phyloP scores from a whole-genome alignment of 2,888 invertebrate species.

The Pammene aurita region DNA sequence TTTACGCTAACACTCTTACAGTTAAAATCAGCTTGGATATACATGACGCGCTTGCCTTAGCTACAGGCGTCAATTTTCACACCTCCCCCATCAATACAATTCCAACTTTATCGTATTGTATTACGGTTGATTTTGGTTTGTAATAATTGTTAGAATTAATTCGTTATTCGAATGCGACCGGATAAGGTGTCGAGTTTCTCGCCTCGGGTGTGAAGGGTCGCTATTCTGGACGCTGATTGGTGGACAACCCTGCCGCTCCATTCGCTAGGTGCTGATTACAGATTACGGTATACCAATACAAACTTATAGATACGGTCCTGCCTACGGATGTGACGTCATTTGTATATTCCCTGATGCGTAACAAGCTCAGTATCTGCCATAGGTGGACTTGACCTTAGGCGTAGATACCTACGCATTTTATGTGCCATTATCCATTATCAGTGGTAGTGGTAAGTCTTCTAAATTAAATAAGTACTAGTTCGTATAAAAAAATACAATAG shows the following conservation, averaged over 20 bases:
- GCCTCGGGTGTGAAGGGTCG: slow-evolving; percentile 81
- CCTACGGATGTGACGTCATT: background rate
- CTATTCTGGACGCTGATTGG: slow-evolving; percentile 66
- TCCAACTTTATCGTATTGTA: slow-evolving; percentile 29
- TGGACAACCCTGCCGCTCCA: slow-evolving; percentile 50
- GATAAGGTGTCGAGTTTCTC: slow-evolving; percentile 78
- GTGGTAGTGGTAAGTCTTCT: no score
- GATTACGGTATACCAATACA: slow-evolving; percentile 44
- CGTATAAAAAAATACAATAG: no score
- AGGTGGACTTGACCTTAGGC: no score
- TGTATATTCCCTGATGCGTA: no score
- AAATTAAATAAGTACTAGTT: no score
- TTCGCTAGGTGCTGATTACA: slow-evolving; percentile 65
- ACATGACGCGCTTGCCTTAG: slow-evolving; percentile 47
- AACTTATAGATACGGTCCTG: background rate
- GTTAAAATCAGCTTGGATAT: slow-evolving; percentile 42
- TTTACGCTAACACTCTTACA: slow-evolving; percentile 34
- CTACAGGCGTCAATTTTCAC: slow-evolving; percentile 81
- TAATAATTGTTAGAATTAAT: slow-evolving; percentile 46
- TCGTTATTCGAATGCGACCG: slow-evolving; percentile 50
- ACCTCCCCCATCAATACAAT: slow-evolving; percentile 57
- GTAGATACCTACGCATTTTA: no score
- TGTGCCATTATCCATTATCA: no score
- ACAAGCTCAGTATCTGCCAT: no score
- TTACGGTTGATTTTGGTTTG: slow-evolving; percentile 47